phyloP scores from a whole-genome alignment of 2,113 vertebrate genomes.

The Bos taurus region DNA sequence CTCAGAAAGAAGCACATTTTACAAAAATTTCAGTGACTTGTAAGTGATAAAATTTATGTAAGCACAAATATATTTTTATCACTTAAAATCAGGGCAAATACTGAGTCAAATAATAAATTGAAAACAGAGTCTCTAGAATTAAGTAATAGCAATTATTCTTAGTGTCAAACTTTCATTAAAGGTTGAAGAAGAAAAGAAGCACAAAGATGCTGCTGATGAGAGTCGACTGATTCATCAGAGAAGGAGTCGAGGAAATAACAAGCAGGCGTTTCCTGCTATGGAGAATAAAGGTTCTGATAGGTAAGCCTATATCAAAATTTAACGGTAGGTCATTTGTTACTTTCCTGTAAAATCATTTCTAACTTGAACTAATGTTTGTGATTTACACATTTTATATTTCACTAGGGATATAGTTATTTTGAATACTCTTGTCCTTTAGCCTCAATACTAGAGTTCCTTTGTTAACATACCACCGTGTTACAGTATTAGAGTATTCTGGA shows the following conservation, averaged over 20 bases:
- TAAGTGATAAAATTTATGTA: neutral
- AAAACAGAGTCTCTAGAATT: conserved; percentile 2
- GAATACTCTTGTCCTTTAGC: neutral
- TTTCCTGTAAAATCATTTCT: neutral
- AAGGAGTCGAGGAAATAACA: neutral
- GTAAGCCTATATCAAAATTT: conserved; percentile 49
- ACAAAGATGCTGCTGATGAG: neutral
- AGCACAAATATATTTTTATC: conserved; percentile 1
- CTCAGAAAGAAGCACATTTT: conserved; percentile 31
- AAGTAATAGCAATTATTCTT: conserved; percentile 16
- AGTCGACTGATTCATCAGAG: conserved; percentile 38
- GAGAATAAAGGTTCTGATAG: conserved; percentile 34
- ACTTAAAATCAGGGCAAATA: neutral
- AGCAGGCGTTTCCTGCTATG: conserved; percentile 24
- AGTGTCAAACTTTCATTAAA: conserved; percentile 71
- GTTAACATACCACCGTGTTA: neutral
- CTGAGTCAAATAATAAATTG: neutral
- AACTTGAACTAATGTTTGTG: neutral
- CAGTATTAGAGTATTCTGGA: neutral
- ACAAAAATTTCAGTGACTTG: neutral
- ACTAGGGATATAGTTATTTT: neutral
- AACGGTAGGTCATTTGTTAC: neutral
- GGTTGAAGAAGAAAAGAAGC: conserved; percentile 75
- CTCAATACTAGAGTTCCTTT: neutral
- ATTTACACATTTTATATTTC: neutral